Conservation (phyloP, 2,113 vertebrate species). For the Gasterosteus nipponicus region DNA sequence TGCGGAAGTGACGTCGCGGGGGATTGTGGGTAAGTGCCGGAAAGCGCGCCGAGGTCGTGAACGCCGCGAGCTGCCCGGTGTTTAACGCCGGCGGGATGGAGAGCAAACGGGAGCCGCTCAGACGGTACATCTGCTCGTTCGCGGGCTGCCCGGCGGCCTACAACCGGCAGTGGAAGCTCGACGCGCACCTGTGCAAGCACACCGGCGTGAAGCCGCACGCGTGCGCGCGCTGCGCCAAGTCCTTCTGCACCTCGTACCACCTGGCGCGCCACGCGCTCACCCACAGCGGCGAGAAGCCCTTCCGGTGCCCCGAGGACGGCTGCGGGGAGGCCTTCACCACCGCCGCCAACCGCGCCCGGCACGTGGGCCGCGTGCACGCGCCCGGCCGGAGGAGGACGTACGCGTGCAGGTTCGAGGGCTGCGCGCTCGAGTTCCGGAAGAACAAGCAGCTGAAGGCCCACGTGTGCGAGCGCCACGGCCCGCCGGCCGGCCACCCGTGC, state of each 20-base stretch:
- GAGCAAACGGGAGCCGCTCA: background rate
- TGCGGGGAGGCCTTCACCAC: slow-evolving; percentile 88
- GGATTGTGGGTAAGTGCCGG: slow-evolving; percentile 30
- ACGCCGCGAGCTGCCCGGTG: too few relatives aligned
- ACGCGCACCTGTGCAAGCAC: slow-evolving; percentile 74
- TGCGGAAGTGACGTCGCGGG: slow-evolving; percentile 23
- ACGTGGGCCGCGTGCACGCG: slow-evolving; percentile 84
- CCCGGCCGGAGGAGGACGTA: slow-evolving; percentile 78
- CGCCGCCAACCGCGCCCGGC: slow-evolving; percentile 85
- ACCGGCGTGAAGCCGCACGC: slow-evolving; percentile 81
- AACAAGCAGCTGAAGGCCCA: slow-evolving; percentile 91
- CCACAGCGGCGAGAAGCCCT: slow-evolving; percentile 86
- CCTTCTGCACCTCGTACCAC: slow-evolving; percentile 87
- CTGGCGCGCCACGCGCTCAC: slow-evolving; percentile 85
- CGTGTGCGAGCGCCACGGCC: slow-evolving; percentile 87
- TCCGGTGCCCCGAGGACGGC: slow-evolving; percentile 81
- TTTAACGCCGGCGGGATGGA: slow-evolving; percentile 35
- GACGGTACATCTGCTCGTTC: slow-evolving; percentile 70
- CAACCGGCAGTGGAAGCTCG: slow-evolving; percentile 77
- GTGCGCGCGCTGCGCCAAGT: slow-evolving; percentile 85
- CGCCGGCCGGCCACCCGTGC: slow-evolving; percentile 85
- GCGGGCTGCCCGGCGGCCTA: slow-evolving; percentile 59
- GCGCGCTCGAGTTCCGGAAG: slow-evolving; percentile 88
- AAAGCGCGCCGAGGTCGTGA: slow-evolving; percentile 12
- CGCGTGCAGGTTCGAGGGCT: slow-evolving; percentile 79